Percentiles rank a stretch among this genome's conserved stretches.
Evolutionary conservation across 2,888 invertebrate species (phyloP).

Genomic region (Drosophila cracens): DNA sequence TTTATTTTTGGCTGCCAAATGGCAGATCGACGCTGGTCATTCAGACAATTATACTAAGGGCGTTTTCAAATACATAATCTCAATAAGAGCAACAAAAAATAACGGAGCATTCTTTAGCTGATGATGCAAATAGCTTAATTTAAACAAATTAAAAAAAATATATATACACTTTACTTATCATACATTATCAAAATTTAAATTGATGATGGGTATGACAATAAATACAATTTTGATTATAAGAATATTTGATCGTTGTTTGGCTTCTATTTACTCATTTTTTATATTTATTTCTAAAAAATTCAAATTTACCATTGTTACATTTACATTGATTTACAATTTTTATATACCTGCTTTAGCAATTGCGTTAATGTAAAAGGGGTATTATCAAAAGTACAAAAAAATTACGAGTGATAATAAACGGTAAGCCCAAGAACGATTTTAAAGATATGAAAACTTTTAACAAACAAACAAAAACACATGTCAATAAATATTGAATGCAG

Average conservation of each 20-base stretch:
- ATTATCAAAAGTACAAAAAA: constrained; percentile 16
- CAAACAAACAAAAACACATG: constrained; percentile 1
- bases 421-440: constrained; percentile 7
- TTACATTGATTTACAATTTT: not conserved
- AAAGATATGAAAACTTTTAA: constrained; percentile 19
- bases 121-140: not conserved
- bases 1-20: constrained; percentile 35
- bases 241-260: not conserved
- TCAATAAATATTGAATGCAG: not conserved
- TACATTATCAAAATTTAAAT: not conserved
- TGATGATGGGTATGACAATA: not conserved
- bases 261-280: not conserved
- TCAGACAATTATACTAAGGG: constrained; percentile 49
- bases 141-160: not conserved
- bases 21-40: constrained; percentile 12
- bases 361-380: constrained; percentile 7
- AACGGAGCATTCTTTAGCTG: not conserved
- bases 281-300: not conserved
- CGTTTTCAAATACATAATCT: constrained; percentile 29
- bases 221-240: not conserved
- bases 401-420: constrained; percentile 20
- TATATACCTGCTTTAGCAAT: not conserved
- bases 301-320: not conserved
- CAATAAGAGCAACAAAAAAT: not conserved
- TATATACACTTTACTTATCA: not conserved